A percentile compares a stretch with the other conserved stretches of the same genome.
Conservation (phyloP, 2,797 vertebrate genomes). For the Muscicapa comitata region DNA sequence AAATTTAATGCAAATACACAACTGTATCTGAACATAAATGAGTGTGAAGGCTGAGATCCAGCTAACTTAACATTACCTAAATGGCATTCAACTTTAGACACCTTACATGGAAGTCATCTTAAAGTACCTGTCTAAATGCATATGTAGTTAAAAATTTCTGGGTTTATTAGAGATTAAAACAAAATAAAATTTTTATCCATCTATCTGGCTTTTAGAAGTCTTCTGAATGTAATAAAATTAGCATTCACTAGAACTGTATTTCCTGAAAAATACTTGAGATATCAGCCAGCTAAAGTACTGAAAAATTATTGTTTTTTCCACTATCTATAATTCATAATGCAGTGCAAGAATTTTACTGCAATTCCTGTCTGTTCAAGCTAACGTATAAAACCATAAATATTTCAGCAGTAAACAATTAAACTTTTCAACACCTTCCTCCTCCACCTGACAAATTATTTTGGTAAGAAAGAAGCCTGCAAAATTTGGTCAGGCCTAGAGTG, state of each 20-base stretch:
- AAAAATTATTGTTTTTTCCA: not conserved
- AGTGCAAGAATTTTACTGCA: not conserved
- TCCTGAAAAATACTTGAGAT: not conserved
- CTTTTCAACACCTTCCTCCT: not conserved
- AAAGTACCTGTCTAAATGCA: not conserved
- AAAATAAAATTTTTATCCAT: not conserved
- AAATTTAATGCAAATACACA: not conserved
- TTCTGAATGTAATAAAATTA: not conserved
- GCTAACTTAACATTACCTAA: not conserved
- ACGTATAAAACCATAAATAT: not conserved
- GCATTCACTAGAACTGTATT: not conserved
- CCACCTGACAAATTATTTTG: not conserved
- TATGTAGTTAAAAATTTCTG: not conserved
- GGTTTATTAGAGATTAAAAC: not conserved
- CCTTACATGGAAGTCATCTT: not conserved
- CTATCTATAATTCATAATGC: not conserved
- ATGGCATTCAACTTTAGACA: not conserved
- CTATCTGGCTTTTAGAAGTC: not conserved
- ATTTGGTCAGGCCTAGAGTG: conserved; percentile 50
- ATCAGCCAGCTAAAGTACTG: not conserved
- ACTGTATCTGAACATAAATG: not conserved
- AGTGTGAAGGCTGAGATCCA: not conserved
- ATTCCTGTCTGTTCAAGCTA: not conserved
- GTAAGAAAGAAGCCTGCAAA: not conserved
- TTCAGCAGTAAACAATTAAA: conserved; percentile 18